Conservation (phyloP, 2,113 vertebrate species). For the Labeo rohita region DNA sequence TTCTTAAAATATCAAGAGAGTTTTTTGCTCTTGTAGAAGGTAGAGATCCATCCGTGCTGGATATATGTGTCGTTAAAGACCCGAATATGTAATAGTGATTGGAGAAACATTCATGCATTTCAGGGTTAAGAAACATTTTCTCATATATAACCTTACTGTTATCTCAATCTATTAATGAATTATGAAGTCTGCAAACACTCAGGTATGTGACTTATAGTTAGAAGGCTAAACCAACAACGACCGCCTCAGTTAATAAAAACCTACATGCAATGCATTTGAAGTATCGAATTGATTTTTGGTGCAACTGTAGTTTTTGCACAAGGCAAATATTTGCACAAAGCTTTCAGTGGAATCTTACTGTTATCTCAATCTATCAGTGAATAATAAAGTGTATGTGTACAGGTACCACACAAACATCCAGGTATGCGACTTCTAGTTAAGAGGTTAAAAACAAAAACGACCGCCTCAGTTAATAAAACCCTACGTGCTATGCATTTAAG, state of each 20-base stretch:
- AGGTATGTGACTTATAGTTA: not conserved
- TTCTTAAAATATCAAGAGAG: no score
- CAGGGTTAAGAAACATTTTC: not conserved
- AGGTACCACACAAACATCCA: not conserved
- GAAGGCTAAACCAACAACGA: conserved; percentile 49
- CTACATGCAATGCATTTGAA: not conserved
- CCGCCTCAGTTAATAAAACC: conserved; percentile 34
- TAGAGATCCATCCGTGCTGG: no score
- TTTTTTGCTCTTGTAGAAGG: no score
- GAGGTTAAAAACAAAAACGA: conserved; percentile 47
- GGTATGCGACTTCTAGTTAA: conserved; percentile 4
- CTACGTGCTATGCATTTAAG: not conserved
- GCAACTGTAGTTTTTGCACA: not conserved
- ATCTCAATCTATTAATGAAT: not conserved
- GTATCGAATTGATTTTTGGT: not conserved
- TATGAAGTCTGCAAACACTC: not conserved
- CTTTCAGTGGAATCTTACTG: not conserved
- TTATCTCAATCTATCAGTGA: not conserved
- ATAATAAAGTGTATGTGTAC: not conserved
- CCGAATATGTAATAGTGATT: not conserved
- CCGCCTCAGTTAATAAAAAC: conserved; percentile 33
- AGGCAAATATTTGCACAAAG: not conserved
- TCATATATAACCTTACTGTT: not conserved
- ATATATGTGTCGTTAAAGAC: no score
- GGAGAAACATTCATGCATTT: not conserved